Percentiles rank a stretch among this genome's conserved stretches.
Conservation (phyloP, 1,140 invertebrate genomes). For the Diprion similis region DNA sequence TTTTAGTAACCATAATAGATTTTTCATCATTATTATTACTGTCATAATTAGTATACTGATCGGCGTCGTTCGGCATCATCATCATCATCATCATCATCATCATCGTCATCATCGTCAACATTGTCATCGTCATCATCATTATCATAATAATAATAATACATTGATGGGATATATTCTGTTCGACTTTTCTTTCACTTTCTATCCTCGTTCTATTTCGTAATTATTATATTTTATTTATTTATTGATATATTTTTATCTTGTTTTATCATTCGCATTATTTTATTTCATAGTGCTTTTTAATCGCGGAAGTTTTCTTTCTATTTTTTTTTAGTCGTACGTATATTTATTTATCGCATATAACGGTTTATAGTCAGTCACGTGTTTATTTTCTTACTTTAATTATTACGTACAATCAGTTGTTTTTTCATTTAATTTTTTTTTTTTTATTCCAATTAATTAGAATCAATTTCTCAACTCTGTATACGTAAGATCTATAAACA, state of each 20-base stretch:
- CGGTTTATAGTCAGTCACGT: constrained; percentile 10
- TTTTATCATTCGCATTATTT: constrained; percentile 13
- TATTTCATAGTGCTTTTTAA: constrained; percentile 17
- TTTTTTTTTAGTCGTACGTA: constrained; percentile 20
- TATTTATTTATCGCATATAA: constrained; percentile 25
- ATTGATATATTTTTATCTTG: constrained; percentile 30
- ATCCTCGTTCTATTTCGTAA: not conserved
- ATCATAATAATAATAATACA: not conserved
- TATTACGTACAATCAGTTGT: too few relatives aligned
- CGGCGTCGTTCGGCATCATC: too few relatives aligned
- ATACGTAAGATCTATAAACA: too few relatives aligned
- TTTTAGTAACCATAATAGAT: constrained; percentile 45
- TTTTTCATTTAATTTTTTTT: too few relatives aligned
- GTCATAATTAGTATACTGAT: not conserved
- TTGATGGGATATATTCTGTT: not conserved
- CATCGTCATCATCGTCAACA: too few relatives aligned
- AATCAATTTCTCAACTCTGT: too few relatives aligned
- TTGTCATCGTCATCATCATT: too few relatives aligned
- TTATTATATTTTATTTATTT: constrained; percentile 28
- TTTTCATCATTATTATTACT: constrained; percentile 7
- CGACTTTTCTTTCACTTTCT: not conserved
- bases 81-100: too few relatives aligned
- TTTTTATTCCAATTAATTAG: too few relatives aligned
- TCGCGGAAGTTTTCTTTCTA: not conserved
- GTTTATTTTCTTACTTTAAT: not conserved